Conservation (phyloP, 2,888 invertebrate genomes). For the Drosophila anceps region DNA sequence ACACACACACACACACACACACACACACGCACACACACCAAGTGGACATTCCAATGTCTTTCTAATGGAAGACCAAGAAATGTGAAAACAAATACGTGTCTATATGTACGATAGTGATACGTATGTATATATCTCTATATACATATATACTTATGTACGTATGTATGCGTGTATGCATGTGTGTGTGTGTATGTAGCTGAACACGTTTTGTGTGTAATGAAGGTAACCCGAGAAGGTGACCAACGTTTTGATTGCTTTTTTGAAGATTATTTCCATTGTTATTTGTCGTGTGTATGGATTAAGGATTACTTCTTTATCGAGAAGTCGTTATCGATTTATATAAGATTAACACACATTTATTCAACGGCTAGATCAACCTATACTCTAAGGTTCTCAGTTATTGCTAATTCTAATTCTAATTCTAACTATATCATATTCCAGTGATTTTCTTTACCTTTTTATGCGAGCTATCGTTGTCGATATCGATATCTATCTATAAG, state of each 20-base stretch:
- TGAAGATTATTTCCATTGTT: neutral
- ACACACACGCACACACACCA: conserved; percentile 24
- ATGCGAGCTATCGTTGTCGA: neutral
- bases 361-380: neutral
- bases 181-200: neutral
- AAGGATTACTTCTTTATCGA: neutral
- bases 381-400: too few relatives aligned
- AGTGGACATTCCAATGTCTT: conserved; percentile 70
- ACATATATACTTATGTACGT: neutral
- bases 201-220: conserved; percentile 4
- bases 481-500: neutral
- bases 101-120: conserved; percentile 1
- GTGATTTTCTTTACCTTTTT: neutral
- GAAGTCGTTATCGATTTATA: neutral
- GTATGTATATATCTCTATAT: neutral
- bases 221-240: conserved; percentile 19
- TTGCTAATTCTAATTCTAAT: neutral
- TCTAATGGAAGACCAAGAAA: conserved; percentile 80
- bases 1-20: conserved; percentile 26
- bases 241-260: conserved; percentile 36
- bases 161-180: neutral
- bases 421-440: neutral
- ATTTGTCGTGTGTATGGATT: neutral
- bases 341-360: neutral
- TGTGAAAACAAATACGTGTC: conserved; percentile 49